Percentiles rank a stretch among this genome's conserved stretches.
Evolutionary conservation across 2,113 vertebrate genomes (phyloP).

Genomic region (Sander vitreus): DNA sequence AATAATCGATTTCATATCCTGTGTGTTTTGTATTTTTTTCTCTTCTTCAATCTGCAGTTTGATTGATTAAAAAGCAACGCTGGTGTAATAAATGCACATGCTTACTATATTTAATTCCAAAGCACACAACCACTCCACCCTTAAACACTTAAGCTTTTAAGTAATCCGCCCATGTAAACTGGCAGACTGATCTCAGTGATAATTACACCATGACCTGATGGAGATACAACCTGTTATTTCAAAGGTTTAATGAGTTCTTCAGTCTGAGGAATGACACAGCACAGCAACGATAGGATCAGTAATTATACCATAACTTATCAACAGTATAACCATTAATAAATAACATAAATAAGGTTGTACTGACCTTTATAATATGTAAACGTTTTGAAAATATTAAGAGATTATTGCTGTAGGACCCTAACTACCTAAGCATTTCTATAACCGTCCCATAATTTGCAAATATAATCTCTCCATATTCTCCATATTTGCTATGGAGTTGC

Average conservation of each 20-base stretch:
- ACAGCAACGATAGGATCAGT: not conserved
- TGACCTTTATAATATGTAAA: not conserved
- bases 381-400: not conserved
- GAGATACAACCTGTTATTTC: slow-evolving; percentile 11
- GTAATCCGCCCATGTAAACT: slow-evolving; percentile 29
- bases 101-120: slow-evolving; percentile 42
- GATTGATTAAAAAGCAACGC: slow-evolving; percentile 58
- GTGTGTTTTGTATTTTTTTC: slow-evolving; percentile 83
- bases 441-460: not conserved
- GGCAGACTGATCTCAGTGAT: slow-evolving; percentile 4
- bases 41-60: slow-evolving; percentile 68
- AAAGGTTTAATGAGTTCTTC: not conserved
- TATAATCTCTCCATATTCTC: not conserved
- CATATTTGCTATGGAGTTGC: not conserved
- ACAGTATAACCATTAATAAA: not conserved
- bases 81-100: slow-evolving; percentile 39
- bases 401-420: not conserved
- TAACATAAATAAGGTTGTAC: not conserved
- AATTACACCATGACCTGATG: not conserved
- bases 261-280: not conserved
- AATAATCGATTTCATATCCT: slow-evolving; percentile 82
- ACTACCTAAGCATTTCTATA: not conserved
- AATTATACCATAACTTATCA: not conserved
- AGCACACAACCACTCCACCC: slow-evolving; percentile 33
- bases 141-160: slow-evolving; percentile 34